phyloP scores from a whole-genome alignment of 2,888 invertebrate species.

The Sminthurinus aureus region DNA sequence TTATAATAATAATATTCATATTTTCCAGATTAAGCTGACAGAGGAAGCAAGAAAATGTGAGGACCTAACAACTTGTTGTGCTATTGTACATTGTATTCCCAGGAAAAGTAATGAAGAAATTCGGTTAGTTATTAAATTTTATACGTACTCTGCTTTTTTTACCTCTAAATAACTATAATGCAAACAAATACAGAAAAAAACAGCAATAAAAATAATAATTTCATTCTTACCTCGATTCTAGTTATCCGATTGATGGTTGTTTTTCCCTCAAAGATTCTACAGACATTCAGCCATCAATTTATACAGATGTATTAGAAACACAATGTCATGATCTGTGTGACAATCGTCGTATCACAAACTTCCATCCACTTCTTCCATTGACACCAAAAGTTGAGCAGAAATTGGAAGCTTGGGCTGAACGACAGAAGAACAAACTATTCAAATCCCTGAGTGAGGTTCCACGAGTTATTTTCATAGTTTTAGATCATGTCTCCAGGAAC shows the following conservation, averaged over 20 bases:
- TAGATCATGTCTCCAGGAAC: slow-evolving; percentile 2
- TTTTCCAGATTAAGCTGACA: slow-evolving; percentile 3
- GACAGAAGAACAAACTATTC: background rate
- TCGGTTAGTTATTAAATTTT: background rate
- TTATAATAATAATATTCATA: background rate
- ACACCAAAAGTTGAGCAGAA: slow-evolving; percentile 11
- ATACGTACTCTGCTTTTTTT: background rate
- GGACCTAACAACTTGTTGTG: slow-evolving; percentile 20
- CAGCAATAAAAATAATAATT: background rate
- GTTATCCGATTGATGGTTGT: slow-evolving; percentile 11
- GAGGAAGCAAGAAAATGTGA: background rate
- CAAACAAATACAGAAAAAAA: background rate
- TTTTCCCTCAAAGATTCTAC: slow-evolving; percentile 2
- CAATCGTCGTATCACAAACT: slow-evolving; percentile 19
- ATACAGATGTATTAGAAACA: slow-evolving; percentile 23
- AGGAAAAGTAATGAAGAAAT: background rate
- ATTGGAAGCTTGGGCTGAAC: background rate
- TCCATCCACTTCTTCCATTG: slow-evolving; percentile 2
- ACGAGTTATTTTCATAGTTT: slow-evolving; percentile 8
- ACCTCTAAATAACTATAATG: background rate
- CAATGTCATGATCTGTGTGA: slow-evolving; percentile 28
- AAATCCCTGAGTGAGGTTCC: background rate
- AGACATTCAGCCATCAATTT: slow-evolving; percentile 21
- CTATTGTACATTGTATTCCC: slow-evolving; percentile 22
- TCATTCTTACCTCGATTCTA: background rate